Percentiles rank a stretch among this genome's conserved stretches.
Conservation (phyloP, 1,140 invertebrate species). For the Hypsibius dujardini region DNA sequence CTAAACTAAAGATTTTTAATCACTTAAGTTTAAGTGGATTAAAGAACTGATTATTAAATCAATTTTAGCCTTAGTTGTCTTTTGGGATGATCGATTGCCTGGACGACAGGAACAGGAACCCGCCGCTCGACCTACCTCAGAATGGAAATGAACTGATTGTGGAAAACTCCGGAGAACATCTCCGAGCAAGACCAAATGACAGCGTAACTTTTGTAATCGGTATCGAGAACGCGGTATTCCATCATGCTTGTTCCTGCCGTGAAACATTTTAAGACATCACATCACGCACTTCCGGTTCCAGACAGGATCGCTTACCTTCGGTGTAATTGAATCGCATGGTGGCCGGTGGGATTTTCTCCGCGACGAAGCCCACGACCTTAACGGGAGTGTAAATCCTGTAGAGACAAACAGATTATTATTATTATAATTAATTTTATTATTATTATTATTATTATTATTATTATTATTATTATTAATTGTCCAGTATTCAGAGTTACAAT, state of each 20-base stretch:
- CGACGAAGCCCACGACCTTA: not conserved
- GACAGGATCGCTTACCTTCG: slow-evolving; percentile 11
- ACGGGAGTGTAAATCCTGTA: slow-evolving; percentile 6
- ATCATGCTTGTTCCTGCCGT: slow-evolving; percentile 6
- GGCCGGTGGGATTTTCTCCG: slow-evolving; percentile 4
- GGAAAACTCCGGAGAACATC: slow-evolving; percentile 15
- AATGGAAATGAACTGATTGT: slow-evolving; percentile 14
- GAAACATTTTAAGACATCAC: not conserved
- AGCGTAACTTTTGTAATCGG: slow-evolving; percentile 13
- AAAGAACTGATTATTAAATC: too few relatives aligned
- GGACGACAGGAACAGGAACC: not conserved
- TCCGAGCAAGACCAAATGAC: slow-evolving; percentile 5
- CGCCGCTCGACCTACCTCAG: not conserved
- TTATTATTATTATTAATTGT: too few relatives aligned
- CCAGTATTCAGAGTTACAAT: too few relatives aligned
- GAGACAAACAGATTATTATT: not conserved
- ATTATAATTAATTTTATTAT: slow-evolving; percentile 4
- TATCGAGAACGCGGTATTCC: slow-evolving; percentile 10
- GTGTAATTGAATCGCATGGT: slow-evolving; percentile 12
- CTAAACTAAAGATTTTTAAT: not conserved
- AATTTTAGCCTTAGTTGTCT: too few relatives aligned
- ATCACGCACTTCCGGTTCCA: not conserved
- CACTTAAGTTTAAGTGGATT: too few relatives aligned
- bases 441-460: not conserved
- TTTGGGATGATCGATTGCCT: too few relatives aligned